Evolutionary conservation across 1,140 invertebrate species (phyloP).

Genomic region (Trachelipus rathkii): DNA sequence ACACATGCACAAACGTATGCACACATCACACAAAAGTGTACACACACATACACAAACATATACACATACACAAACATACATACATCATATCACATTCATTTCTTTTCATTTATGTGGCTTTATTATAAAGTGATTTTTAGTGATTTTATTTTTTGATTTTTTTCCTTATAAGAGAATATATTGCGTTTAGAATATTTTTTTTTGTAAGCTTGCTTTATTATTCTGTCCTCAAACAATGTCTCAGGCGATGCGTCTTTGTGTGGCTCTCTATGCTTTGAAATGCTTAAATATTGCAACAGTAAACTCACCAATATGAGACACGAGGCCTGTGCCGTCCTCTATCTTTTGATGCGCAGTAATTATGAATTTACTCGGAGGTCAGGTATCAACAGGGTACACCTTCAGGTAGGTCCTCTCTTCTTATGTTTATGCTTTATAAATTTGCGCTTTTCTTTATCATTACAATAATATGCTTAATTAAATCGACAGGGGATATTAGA

Average conservation of each 20-base stretch:
- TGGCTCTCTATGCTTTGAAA: conserved; percentile 75
- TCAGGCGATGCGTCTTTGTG: conserved; percentile 75
- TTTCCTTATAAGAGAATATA: background rate
- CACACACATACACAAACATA: too few relatives aligned
- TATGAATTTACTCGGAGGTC: conserved; percentile 80
- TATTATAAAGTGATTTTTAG: too few relatives aligned
- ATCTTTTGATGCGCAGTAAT: conserved; percentile 86
- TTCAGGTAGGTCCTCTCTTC: conserved; percentile 58
- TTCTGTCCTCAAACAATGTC: conserved; percentile 46
- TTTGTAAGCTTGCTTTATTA: conserved; percentile 49
- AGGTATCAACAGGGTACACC: conserved; percentile 77
- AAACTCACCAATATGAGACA: conserved; percentile 71
- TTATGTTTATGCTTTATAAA: too few relatives aligned
- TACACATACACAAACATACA: too few relatives aligned
- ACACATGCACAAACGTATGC: too few relatives aligned
- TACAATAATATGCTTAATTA: too few relatives aligned
- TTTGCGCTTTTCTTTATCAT: too few relatives aligned
- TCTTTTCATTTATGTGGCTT: too few relatives aligned
- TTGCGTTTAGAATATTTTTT: conserved; percentile 30
- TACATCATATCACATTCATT: too few relatives aligned
- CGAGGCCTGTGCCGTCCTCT: conserved; percentile 83
- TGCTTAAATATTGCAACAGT: conserved; percentile 74
- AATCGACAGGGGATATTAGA: too few relatives aligned
- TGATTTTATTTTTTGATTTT: too few relatives aligned
- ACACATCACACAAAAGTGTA: too few relatives aligned